Conservation (phyloP, 2,888 invertebrate species). For the Sinelater perroti region DNA sequence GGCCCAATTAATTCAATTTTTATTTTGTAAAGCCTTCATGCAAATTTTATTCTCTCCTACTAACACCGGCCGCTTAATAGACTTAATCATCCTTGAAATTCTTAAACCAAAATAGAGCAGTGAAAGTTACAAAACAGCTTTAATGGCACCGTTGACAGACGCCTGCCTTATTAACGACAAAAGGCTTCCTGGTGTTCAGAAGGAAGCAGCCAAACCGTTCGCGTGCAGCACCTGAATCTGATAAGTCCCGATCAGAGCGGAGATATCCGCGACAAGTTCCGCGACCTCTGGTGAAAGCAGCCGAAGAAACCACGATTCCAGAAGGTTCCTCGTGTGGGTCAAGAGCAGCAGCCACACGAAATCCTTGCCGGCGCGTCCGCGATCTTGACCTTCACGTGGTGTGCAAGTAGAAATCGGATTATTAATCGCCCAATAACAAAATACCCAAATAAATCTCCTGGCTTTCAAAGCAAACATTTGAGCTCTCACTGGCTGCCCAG, state of each 20-base stretch:
- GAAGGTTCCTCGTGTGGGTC: constrained; percentile 15
- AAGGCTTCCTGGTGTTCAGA: too few relatives aligned
- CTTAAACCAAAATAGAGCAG: too few relatives aligned
- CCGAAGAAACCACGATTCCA: background rate
- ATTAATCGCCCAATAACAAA: background rate
- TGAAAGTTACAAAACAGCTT: too few relatives aligned
- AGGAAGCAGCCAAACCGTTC: too few relatives aligned
- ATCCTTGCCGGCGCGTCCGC: background rate
- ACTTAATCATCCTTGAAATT: too few relatives aligned
- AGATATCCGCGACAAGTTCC: background rate
- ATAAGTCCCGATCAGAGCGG: constrained; percentile 1
- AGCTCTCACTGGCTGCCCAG: background rate
- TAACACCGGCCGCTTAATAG: too few relatives aligned
- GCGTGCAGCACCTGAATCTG: background rate
- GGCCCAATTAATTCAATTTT: too few relatives aligned
- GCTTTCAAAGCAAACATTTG: constrained; percentile 5
- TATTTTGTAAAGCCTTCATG: too few relatives aligned
- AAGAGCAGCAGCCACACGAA: constrained; percentile 8
- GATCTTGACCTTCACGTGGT: constrained; percentile 10
- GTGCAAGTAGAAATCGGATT: constrained; percentile 9
- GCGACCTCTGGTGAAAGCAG: constrained; percentile 11
- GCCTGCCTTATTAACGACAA: too few relatives aligned
- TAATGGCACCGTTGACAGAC: too few relatives aligned
- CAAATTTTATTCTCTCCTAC: too few relatives aligned
- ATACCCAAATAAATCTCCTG: constrained; percentile 1